Percentiles rank a stretch among this genome's conserved stretches.
These are phyloP conservation scores for Eristalinus aeneus DNA, from an alignment of 2,888 invertebrate genomes.

Conservation along the genomic window DNA sequence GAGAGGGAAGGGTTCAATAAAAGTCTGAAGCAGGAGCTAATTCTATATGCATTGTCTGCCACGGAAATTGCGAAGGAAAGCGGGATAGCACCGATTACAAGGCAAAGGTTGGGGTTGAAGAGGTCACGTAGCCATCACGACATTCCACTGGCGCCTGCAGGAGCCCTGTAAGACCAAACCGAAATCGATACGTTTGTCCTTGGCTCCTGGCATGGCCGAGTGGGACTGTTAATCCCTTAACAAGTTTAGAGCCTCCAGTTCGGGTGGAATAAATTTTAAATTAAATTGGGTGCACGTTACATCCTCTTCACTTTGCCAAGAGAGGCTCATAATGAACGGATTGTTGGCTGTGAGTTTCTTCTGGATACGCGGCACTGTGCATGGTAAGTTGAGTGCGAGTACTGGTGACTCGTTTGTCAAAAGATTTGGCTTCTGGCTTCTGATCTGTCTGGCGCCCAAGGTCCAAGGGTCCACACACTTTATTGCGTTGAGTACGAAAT, in stretches of 20 bases:
- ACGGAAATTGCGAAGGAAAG: neutral
- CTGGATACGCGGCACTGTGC: neutral
- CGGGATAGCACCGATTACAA: constrained; percentile 2
- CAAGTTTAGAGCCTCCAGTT: constrained; percentile 2
- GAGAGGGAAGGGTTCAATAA: constrained; percentile 32
- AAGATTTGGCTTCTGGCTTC: too few relatives aligned
- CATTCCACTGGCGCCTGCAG: neutral
- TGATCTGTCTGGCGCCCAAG: too few relatives aligned
- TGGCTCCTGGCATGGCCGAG: neutral
- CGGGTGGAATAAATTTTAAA: neutral
- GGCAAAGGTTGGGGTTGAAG: constrained; percentile 8
- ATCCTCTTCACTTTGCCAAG: neutral
- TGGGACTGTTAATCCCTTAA: constrained; percentile 23
- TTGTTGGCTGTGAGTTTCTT: neutral
- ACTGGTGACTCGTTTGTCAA: too few relatives aligned
- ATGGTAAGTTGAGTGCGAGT: too few relatives aligned
- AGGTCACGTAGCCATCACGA: constrained; percentile 19
- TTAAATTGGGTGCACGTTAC: neutral
- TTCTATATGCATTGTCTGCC: constrained; percentile 23
- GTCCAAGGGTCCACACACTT: too few relatives aligned
- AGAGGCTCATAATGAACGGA: neutral
- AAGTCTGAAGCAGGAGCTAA: constrained; percentile 22
- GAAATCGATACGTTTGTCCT: neutral
- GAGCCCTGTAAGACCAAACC: neutral
- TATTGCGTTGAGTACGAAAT: too few relatives aligned